A percentile compares a stretch with the other conserved stretches of the same genome.
Conservation (phyloP, 2,888 invertebrate species). For the Nymphalis c-album region DNA sequence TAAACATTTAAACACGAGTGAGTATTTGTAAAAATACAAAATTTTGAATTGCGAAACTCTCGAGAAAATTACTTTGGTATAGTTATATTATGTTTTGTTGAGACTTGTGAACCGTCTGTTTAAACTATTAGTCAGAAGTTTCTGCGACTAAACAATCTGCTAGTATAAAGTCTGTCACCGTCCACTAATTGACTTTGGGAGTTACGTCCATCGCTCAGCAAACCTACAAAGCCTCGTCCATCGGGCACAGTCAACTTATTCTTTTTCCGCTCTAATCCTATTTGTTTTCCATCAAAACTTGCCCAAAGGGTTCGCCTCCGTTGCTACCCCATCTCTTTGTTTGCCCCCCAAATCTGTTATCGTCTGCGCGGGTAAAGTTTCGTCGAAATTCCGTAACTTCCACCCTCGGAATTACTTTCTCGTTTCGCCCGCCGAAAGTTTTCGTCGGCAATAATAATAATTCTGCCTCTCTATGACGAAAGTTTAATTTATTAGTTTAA, state of each 20-base stretch:
- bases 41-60: no score
- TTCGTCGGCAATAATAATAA: conserved; percentile 68
- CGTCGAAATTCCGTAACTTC: conserved; percentile 61
- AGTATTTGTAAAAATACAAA: not conserved
- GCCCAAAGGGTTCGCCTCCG: conserved; percentile 62
- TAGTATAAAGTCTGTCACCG: conserved; percentile 12
- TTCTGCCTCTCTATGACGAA: conserved; percentile 74
- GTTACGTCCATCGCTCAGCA: conserved; percentile 14
- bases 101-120: not conserved
- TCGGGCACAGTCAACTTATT: conserved; percentile 67
- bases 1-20: not conserved
- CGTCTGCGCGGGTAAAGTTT: conserved; percentile 70
- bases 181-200: conserved; percentile 30
- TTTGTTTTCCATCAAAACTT: conserved; percentile 80
- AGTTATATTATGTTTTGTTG: not conserved
- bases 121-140: not conserved
- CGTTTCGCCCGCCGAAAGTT: conserved; percentile 69
- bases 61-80: no score
- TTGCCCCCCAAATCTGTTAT: conserved; percentile 76
- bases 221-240: conserved; percentile 44
- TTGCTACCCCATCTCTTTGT: conserved; percentile 59
- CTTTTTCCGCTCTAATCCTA: conserved; percentile 75
- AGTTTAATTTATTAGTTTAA: conserved; percentile 80
- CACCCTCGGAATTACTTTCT: conserved; percentile 71
- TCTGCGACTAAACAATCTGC: conserved; percentile 10